These are phyloP conservation scores for Eumaeus atala DNA, from an alignment of 1,140 invertebrate genomes.

Conservation along the genomic window DNA sequence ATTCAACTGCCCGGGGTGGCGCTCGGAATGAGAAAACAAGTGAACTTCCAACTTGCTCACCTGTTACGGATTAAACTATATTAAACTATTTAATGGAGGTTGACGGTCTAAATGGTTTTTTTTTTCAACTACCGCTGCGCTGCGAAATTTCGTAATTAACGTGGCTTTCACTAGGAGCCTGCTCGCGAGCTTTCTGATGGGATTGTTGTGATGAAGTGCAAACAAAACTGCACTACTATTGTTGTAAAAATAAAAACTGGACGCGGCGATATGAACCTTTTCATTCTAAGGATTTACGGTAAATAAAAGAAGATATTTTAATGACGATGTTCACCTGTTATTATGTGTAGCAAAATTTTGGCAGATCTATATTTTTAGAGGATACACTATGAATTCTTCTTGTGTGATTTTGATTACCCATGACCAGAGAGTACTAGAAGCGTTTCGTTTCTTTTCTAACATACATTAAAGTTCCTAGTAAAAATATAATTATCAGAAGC, in stretches of 20 bases:
- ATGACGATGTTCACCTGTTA: too few relatives aligned
- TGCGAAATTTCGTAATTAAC: slow-evolving; percentile 52
- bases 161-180: slow-evolving; percentile 35
- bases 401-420: too few relatives aligned
- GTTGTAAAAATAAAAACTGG: slow-evolving; percentile 29
- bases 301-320: too few relatives aligned
- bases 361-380: too few relatives aligned
- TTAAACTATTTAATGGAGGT: slow-evolving; percentile 40
- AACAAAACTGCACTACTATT: slow-evolving; percentile 31
- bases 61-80: slow-evolving; percentile 36
- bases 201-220: slow-evolving; percentile 35
- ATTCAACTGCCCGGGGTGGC: slow-evolving; percentile 20
- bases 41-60: slow-evolving; percentile 36
- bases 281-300: slow-evolving; percentile 7
- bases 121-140: slow-evolving; percentile 37
- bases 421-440: too few relatives aligned
- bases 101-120: slow-evolving; percentile 33
- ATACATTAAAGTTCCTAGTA: too few relatives aligned
- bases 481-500: too few relatives aligned
- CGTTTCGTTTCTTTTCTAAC: too few relatives aligned
- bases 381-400: too few relatives aligned
- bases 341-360: too few relatives aligned
- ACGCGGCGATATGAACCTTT: slow-evolving; percentile 13
- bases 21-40: slow-evolving; percentile 31
- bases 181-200: slow-evolving; percentile 32